Evolutionary conservation across 1,140 invertebrate species (phyloP).

Genomic region (Pteromalus puparum): DNA sequence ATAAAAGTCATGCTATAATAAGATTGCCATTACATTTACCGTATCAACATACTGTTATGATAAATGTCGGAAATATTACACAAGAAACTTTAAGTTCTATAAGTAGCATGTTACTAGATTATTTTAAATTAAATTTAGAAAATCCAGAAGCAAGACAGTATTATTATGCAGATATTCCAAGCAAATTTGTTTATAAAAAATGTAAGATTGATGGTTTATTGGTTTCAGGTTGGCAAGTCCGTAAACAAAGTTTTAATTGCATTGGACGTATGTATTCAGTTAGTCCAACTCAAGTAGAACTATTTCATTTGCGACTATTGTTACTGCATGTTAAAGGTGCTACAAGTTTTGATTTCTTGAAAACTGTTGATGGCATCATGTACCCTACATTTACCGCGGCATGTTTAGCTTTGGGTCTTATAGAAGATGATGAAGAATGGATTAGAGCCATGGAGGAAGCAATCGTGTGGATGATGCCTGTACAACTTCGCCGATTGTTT

Average conservation of each 20-base stretch:
- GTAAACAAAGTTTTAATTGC: conserved; percentile 37
- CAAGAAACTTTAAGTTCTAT: neutral
- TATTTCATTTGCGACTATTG: conserved; percentile 61
- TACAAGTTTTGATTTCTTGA: conserved; percentile 61
- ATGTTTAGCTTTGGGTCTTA: conserved; percentile 57
- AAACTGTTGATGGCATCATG: conserved; percentile 61
- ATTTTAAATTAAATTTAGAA: conserved; percentile 42
- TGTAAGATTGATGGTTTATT: neutral
- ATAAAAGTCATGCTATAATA: conserved; percentile 49
- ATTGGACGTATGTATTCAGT: conserved; percentile 53
- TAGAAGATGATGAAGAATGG: conserved; percentile 66
- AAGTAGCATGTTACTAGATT: conserved; percentile 46
- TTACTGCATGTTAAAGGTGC: conserved; percentile 57
- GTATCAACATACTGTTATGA: conserved; percentile 28
- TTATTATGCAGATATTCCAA: conserved; percentile 28
- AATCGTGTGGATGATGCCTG: conserved; percentile 43
- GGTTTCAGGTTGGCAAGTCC: conserved; percentile 1
- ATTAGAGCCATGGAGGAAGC: conserved; percentile 31
- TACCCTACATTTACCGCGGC: conserved; percentile 62
- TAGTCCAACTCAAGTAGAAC: conserved; percentile 56
- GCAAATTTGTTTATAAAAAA: conserved; percentile 15
- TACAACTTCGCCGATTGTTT: conserved; percentile 42
- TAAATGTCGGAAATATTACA: conserved; percentile 9
- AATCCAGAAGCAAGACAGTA: conserved; percentile 37
- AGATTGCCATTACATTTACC: conserved; percentile 23